Evolutionary conservation across 2,113 vertebrate genomes (phyloP), one percentile per base, ranked within the genome.

Genomic region (Bucco capensis): DNA sequence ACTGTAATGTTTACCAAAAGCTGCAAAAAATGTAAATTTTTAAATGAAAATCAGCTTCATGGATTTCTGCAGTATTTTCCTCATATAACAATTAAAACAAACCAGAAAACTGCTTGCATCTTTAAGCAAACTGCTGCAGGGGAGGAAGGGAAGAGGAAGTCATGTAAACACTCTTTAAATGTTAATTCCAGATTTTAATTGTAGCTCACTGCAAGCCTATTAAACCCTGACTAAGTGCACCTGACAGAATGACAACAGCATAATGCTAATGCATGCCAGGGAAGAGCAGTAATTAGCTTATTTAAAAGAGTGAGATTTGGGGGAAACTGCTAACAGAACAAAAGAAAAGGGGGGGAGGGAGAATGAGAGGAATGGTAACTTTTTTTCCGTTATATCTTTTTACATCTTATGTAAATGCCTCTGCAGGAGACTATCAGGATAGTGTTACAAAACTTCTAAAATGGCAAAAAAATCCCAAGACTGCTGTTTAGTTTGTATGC

Each of bases 191-290:
- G 87, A 91, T 87, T 96, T 96, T 96, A 96, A 96, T 96, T 96
- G 96, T 94, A 96, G 95, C 91, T 94, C 96, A 74, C 91, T 94
- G 95, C 85, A 91, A 95, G 82, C 92, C 91, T 95, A 96, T 96
- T 95, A 96, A 96, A 89, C 89, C 89, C 87, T 96, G 95, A 92
- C 91, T 96, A 95, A 96, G 94, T 94, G 94, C 92, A 96, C 95
- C 96, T 96, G 94, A 96, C 96, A 96, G 95, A 96, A 91, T 96
- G 95, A 96, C 96, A 96, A 94, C 92, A 92, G 89, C 92, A 95
- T 93, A 96, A 95, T 96, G 75, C 75, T 94, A 94, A 95, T 96
- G 85, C 87, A 65, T n/a, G 91, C 94, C 84, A 91, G 79, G 49
- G 89, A 96, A 94, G 92, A 96, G 92, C 82, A 94, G 89, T 74